Percentiles rank a stretch among this genome's conserved stretches.
Conservation (phyloP, 2,888 invertebrate genomes). For the Zaprionus bogoriensis region DNA sequence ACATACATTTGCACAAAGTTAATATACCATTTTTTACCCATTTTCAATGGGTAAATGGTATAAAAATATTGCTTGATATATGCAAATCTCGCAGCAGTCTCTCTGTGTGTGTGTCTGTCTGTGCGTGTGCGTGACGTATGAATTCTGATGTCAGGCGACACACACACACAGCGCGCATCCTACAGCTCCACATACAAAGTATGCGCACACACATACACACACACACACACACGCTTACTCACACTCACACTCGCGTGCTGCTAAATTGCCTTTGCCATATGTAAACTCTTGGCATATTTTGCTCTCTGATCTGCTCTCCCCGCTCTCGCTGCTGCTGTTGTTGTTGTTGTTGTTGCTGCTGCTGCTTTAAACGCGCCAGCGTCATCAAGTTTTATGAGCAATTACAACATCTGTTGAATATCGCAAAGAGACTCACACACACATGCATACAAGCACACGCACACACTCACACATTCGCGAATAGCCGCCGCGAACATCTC, state of each 20-base stretch:
- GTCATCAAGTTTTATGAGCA: slow-evolving; percentile 80
- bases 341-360: slow-evolving; percentile 33
- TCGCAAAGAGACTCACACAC: slow-evolving; percentile 49
- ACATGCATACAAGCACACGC: slow-evolving; percentile 14
- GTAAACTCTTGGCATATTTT: slow-evolving; percentile 58
- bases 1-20: no score
- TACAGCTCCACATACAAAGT: slow-evolving; percentile 61
- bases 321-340: slow-evolving; percentile 13
- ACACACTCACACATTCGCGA: slow-evolving; percentile 1
- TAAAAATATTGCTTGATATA: no score
- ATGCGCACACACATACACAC: slow-evolving; percentile 19
- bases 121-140: slow-evolving; percentile 64
- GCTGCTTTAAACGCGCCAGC: slow-evolving; percentile 62
- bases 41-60: no score
- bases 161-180: slow-evolving; percentile 13
- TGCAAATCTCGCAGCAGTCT: slow-evolving; percentile 62
- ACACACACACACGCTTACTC: slow-evolving; percentile 11
- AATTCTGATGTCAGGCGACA: slow-evolving; percentile 64
- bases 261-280: slow-evolving; percentile 59
- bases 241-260: slow-evolving; percentile 8
- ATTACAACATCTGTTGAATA: slow-evolving; percentile 80
- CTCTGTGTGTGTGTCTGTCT: slow-evolving; percentile 6
- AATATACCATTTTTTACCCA: no score
- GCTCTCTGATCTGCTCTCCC: slow-evolving; percentile 44
- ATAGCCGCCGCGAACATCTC: slow-evolving; percentile 52